Conservation (phyloP, 2,113 vertebrate species). For the Manacus vitellinus region DNA sequence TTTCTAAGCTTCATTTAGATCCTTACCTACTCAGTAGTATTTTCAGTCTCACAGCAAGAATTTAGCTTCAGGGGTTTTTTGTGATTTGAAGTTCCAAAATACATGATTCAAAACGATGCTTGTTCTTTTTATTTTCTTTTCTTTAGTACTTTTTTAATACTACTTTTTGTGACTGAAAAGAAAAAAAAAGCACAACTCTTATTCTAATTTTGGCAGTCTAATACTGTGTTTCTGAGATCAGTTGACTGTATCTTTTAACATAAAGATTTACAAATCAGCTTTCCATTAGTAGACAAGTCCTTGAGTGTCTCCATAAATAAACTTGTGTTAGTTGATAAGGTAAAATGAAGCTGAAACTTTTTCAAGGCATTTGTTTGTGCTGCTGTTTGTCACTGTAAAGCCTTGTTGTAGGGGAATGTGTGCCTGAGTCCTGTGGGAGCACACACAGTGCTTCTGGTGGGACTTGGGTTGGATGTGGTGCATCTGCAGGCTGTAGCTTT, state of each 20-base stretch:
- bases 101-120: background rate
- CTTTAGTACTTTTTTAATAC: background rate
- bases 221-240: background rate
- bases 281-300: background rate
- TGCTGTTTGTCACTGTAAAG: background rate
- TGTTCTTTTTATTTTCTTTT: background rate
- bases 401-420: background rate
- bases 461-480: background rate
- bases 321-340: background rate
- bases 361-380: background rate
- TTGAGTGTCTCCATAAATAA: background rate
- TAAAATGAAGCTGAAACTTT: background rate
- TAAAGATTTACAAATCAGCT: background rate
- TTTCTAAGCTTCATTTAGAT: background rate
- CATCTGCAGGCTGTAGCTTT: background rate
- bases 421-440: background rate
- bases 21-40: background rate
- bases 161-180: background rate
- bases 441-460: background rate
- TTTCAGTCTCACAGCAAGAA: background rate
- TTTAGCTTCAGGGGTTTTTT: background rate
- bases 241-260: background rate
- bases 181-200: background rate
- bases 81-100: background rate
- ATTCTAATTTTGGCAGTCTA: background rate